Percentiles rank a stretch among this genome's conserved stretches.
Evolutionary conservation across 35 echinoderm and acorn worm species (phyloP).

Genomic region (Amphiura filiformis): DNA sequence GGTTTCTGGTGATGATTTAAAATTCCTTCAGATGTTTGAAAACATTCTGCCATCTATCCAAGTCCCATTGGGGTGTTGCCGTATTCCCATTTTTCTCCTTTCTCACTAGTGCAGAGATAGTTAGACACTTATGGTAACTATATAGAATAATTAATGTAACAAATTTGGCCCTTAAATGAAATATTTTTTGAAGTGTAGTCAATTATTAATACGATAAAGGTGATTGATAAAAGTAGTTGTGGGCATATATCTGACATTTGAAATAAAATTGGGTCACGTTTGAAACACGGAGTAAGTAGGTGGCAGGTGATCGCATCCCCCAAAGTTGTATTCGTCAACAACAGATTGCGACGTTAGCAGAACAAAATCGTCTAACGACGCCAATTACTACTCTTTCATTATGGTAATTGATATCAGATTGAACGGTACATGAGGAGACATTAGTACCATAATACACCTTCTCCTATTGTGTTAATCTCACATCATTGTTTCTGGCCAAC

Average conservation of each 20-base stretch:
- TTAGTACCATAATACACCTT: no score
- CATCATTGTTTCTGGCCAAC: no score
- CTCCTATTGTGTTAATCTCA: no score
- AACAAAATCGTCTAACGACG: neutral
- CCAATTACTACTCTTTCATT: neutral
- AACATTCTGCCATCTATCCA: neutral
- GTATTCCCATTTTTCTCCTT: neutral
- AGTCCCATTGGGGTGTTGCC: neutral
- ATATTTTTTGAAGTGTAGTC: neutral
- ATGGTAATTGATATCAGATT: neutral
- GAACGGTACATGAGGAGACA: no score
- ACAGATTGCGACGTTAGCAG: neutral
- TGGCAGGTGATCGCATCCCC: neutral
- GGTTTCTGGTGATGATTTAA: neutral
- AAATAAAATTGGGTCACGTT: neutral
- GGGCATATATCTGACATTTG: neutral
- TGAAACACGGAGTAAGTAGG: neutral
- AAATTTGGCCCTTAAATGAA: constrained; percentile 14
- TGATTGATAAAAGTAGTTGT: neutral
- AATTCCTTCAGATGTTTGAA: neutral
- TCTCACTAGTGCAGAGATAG: neutral
- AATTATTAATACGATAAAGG: constrained; percentile 7
- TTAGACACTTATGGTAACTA: neutral
- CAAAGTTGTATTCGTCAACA: neutral
- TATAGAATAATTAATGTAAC: neutral